A percentile compares a stretch with the other conserved stretches of the same genome.
phyloP scores from a whole-genome alignment of 2,113 vertebrate species.

The Xenus cinereus region DNA sequence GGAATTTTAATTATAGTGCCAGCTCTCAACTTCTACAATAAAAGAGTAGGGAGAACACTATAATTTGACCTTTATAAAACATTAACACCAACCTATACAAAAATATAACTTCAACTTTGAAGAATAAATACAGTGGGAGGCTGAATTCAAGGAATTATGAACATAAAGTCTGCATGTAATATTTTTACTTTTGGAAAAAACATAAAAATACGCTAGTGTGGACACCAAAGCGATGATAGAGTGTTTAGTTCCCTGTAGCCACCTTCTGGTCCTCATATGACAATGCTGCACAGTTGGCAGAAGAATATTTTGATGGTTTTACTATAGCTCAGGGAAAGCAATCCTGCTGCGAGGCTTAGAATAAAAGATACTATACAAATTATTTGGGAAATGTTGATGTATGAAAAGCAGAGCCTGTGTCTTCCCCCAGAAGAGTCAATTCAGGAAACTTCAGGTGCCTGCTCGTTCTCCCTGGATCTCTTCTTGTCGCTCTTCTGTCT shows the following conservation, averaged over 20 bases:
- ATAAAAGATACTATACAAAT: neutral
- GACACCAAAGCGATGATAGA: neutral
- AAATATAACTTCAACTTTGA: neutral
- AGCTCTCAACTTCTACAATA: neutral
- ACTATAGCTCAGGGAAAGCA: neutral
- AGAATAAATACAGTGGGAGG: neutral
- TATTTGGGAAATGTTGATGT: neutral
- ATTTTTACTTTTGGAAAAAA: neutral
- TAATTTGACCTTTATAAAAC: slow-evolving; percentile 51
- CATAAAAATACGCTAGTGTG: rapidly evolving
- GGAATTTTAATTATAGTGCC: slow-evolving; percentile 53
- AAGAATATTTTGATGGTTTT: neutral
- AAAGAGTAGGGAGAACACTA: neutral
- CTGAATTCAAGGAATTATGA: neutral
- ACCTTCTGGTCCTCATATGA: rapidly evolving
- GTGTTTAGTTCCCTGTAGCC: neutral
- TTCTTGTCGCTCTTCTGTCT: neutral
- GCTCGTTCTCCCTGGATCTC: neutral
- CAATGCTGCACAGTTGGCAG: neutral
- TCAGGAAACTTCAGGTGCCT: neutral
- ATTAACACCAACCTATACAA: neutral
- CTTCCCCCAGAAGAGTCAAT: neutral
- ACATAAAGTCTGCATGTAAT: neutral
- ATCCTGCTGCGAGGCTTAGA: neutral
- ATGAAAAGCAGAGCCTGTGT: neutral